Percentiles rank a stretch among this genome's conserved stretches.
These are phyloP conservation scores for Drosophila testacea DNA, from an alignment of 2,888 invertebrate species.

Conservation along the genomic window DNA sequence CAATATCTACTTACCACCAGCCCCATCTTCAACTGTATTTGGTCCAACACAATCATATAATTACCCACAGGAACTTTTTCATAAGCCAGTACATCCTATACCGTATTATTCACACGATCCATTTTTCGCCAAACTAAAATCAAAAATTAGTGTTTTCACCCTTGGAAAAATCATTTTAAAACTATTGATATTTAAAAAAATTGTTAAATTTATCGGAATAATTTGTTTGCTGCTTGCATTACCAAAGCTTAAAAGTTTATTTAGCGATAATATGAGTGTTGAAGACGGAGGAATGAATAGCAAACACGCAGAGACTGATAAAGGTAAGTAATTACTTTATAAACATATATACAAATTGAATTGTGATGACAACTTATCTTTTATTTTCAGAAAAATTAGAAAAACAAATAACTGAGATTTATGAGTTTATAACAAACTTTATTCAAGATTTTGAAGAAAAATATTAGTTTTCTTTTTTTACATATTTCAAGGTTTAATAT, in stretches of 20 bases:
- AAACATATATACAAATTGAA: background rate
- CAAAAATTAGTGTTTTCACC: constrained; percentile 90
- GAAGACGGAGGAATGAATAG: constrained; percentile 78
- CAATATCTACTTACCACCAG: constrained; percentile 66
- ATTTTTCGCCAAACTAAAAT: constrained; percentile 88
- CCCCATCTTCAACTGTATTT: constrained; percentile 84
- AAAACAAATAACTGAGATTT: constrained; percentile 85
- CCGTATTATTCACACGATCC: constrained; percentile 76
- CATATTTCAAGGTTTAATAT: constrained; percentile 39
- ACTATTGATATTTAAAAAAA: constrained; percentile 92
- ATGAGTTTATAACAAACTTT: constrained; percentile 86
- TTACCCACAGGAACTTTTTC: constrained; percentile 85
- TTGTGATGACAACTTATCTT: background rate
- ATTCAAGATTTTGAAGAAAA: constrained; percentile 56
- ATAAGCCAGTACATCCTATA: constrained; percentile 62
- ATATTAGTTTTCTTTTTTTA: background rate
- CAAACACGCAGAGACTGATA: constrained; percentile 71
- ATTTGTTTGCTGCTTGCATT: constrained; percentile 91
- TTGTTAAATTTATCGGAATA: constrained; percentile 91
- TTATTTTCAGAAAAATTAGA: constrained; percentile 81
- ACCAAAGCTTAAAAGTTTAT: constrained; percentile 87
- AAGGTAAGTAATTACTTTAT: constrained; percentile 59
- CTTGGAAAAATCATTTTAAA: constrained; percentile 91
- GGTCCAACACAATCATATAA: constrained; percentile 86
- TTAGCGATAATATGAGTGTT: constrained; percentile 59